phyloP scores from a whole-genome alignment of 2,113 vertebrate genomes.

The Bettongia penicillata region DNA sequence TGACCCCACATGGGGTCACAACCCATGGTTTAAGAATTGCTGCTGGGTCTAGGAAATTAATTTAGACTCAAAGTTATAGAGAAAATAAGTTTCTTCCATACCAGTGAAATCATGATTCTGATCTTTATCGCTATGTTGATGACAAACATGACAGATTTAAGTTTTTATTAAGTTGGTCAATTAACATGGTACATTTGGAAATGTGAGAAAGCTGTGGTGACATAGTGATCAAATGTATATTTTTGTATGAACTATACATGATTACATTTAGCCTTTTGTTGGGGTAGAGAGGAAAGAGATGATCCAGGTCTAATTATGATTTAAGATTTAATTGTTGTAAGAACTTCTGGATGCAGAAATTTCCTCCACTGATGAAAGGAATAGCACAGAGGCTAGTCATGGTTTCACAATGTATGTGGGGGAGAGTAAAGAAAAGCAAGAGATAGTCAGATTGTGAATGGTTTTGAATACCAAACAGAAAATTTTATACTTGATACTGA shows the following conservation, averaged over 20 bases:
- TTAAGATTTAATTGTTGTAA: not conserved
- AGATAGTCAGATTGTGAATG: not conserved
- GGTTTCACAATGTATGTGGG: not conserved
- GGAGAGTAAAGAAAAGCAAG: not conserved
- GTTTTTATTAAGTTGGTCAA: not conserved
- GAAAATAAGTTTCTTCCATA: not conserved
- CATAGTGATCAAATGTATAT: not conserved
- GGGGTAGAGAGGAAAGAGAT: not conserved
- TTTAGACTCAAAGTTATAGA: not conserved
- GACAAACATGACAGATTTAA: not conserved
- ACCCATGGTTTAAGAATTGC: no score
- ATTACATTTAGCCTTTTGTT: not conserved
- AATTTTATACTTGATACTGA: not conserved
- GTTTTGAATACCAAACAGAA: not conserved
- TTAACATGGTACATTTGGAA: not conserved
- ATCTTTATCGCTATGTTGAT: not conserved
- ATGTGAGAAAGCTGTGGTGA: not conserved
- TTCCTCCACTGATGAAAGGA: not conserved
- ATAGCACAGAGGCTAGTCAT: not conserved
- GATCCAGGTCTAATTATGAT: not conserved
- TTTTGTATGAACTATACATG: not conserved
- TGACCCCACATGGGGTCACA: no score
- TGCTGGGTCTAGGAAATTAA: no score
- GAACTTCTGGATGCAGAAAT: not conserved
- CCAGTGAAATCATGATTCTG: not conserved